These are phyloP conservation scores for Hippasteria phrygiana DNA, from an alignment of 53 echinoderm and acorn worm genomes.

Conservation along the genomic window DNA sequence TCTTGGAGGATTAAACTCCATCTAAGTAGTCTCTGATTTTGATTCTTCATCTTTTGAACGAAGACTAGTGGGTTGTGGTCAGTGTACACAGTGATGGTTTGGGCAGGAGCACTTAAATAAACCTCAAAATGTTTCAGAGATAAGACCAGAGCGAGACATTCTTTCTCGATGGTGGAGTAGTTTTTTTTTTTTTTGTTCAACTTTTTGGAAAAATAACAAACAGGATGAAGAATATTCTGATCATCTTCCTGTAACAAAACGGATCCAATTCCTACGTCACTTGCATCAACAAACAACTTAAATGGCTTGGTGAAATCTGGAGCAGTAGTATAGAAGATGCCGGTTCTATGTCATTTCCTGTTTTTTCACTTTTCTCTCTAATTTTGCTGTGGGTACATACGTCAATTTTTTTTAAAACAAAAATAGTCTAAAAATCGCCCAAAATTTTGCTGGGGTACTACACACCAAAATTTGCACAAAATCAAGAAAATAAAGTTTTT, in stretches of 20 bases:
- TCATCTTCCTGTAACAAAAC: constrained; percentile 44
- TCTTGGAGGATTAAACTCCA: constrained; percentile 65
- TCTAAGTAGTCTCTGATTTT: constrained; percentile 45
- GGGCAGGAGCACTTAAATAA: constrained; percentile 9
- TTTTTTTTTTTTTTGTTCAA: constrained; percentile 61
- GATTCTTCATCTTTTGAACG: constrained; percentile 54
- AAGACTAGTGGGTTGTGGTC: constrained; percentile 61
- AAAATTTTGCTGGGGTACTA: too few relatives aligned
- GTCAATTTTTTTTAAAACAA: too few relatives aligned
- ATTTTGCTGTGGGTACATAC: too few relatives aligned
- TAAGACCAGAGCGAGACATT: constrained; percentile 59
- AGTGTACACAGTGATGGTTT: constrained; percentile 32
- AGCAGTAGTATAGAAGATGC: too few relatives aligned
- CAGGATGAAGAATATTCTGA: not conserved
- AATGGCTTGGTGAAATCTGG: constrained; percentile 60
- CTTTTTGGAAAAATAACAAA: constrained; percentile 67
- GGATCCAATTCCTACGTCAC: constrained; percentile 50
- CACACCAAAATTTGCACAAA: too few relatives aligned
- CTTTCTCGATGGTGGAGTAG: constrained; percentile 81
- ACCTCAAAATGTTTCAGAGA: constrained; percentile 71
- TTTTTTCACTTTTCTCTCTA: too few relatives aligned
- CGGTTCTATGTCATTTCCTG: too few relatives aligned
- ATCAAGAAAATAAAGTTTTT: too few relatives aligned
- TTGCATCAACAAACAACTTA: constrained; percentile 63
- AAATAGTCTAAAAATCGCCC: too few relatives aligned